Evolutionary conservation across 2,797 vertebrate genomes (phyloP), one percentile per base, ranked within the genome.

Genomic region (Accipiter badius): DNA sequence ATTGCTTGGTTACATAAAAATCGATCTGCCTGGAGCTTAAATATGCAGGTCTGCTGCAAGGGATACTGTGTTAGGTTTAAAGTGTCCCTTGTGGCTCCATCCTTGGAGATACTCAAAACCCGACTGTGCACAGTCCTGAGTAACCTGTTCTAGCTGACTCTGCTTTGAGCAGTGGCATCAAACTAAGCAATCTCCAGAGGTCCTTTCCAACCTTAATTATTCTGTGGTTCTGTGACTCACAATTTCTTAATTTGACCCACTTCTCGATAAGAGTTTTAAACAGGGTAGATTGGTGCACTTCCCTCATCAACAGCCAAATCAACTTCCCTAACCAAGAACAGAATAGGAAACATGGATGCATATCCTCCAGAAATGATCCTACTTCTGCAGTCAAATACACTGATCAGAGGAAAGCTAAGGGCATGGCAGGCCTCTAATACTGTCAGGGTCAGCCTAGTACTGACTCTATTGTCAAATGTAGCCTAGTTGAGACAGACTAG

Each of bases 11-110:
- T 95, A 94, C 4, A 3, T 82, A 86, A 91, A 90, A 96, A 86
- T 79, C 70, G 59, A 95, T 81, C 87, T 84, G 80, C 62, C 70
- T 76, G 40, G 91, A 91, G 82, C 85, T 87, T 91, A 95, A 90
- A 84, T 90, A 84, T 82, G 73, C 89, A 73, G 47, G 62, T 90
- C 87, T 96, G 72, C 84, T 95, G 62, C 15, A 81, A 76, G 24
- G 71, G 62, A n/a, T 95, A 66, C 35, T 90, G 21, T 67, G 42
- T 83, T 94, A 72, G 18, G 33, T 84, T 91, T 89, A 74, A 89
- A 90, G n/a, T 3, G 2, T 89, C 58, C 83, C 62, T 93, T 1
- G 13, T 94, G 94, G 89, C 70, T 92, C 42, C 6, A 10, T 94
- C 80, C 88, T 78, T 84, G 54, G 71, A 91, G 86, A 54, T 82